Base-by-base conservation (phyloP, 2,888 invertebrate genomes). In the Argynnis bischoffii region DNA sequence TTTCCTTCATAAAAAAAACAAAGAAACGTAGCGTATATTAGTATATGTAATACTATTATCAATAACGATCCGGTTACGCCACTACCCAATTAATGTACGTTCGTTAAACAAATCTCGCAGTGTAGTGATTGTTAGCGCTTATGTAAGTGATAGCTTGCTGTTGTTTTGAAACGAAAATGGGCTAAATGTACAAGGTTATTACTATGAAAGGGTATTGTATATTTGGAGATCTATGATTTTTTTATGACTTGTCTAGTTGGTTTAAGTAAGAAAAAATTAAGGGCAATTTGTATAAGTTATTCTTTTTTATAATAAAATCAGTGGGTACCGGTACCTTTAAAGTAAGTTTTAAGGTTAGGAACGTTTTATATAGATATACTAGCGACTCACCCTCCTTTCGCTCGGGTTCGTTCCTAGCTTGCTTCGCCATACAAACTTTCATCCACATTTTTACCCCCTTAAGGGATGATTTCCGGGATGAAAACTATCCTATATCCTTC, bases 41-140 rank as follows among this genome's bases (percentile, higher is more conserved):
- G 21, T 16, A 14, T 53, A 15, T 21, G 8, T 13, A 53, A 53
- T 26, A 26, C 26, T 53, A 21, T 53, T 53, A 57, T 31, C 26
- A 48, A 48, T 35, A 51, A 61, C 61, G 6, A 16, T 41, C 51
- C 53, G n/a, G 41, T 61, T 61, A 41, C 35, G 51, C 61, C 50
- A 61, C 35, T 13, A 26, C 13, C 50, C 53, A 57, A 54, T 63
- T 57, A 64, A 50, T n/a, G 13, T 63, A 54, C 50, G 56, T 63
- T 63, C 55, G 61, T 65, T 63, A 48, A 63, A 69, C 61, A 56
- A 53, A 56, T 65, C 35, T 53, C 21, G 21, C 13, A 26, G 66
- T 57, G 51, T 54, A 35, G 61, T 18, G 46, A 56, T 60, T 50
- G 67, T 54, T 53, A 56, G 53, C 60, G 47, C 60, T 70, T 70